Base-by-base conservation (phyloP, 2,797 vertebrate genomes). In the Remorina albescens region DNA sequence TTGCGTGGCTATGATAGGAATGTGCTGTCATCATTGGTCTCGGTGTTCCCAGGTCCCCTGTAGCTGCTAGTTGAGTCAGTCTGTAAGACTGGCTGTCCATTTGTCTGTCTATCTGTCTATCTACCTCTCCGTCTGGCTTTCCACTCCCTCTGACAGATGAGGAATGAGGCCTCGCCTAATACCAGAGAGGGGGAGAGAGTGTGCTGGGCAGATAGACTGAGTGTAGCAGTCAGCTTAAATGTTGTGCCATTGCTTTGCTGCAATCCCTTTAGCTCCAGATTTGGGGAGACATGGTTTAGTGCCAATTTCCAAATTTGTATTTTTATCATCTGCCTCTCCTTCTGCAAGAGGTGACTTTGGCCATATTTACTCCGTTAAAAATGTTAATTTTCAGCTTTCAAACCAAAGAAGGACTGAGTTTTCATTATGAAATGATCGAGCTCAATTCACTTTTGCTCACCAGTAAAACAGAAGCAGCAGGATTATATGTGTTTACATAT, bases 1-100 rank as follows among this genome's bases (percentile, higher is more conserved):
- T 80, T 79, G 59, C 82, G 83, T 81, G 71, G 82, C 82, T 81
- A 70, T 81, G 87, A 88, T 91, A 85, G 87, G 80, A 87, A 82
- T 81, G 76, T 78, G 78, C 86, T 84, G 79, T 78, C 82, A 76
- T 84, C 76, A 50, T 16, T 77, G 83, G 57, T 85, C 77, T 58
- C 65, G 2, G 66, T 89, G 81, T 82, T 84, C 77, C 77, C 67
- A 83, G 75, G 85, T 67, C 61, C n/a, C 65, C 42, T 76, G 73
- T 80, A 74, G 76, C 80, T 78, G 57, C 58, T 76, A 76, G 65
- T 50, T 64, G 21, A 34, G 75, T 74, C 56, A 44, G 56, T 80
- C 59, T 9, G 11, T 73, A 67, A 1, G 59, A 49, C 61, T 0
- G 30, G 68, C 47, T 2, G 47, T 73, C 50, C 12, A 36, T 51